These are phyloP conservation scores for Tiliacea aurago DNA, from an alignment of 2,888 invertebrate genomes.

Conservation along the genomic window DNA sequence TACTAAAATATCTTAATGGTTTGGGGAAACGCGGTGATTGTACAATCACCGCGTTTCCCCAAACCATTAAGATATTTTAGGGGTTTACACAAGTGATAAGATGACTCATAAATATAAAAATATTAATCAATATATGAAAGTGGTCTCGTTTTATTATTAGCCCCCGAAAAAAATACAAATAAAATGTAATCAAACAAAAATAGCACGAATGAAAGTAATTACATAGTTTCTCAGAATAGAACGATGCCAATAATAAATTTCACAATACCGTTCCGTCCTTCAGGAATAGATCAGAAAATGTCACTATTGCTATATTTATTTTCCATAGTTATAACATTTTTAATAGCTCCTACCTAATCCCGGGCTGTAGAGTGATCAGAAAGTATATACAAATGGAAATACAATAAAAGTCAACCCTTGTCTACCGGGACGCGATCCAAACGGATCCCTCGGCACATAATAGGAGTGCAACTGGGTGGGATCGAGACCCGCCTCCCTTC, in stretches of 20 bases:
- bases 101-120: constrained; percentile 32
- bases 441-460: constrained; percentile 78
- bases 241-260: constrained; percentile 9
- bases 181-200: neutral
- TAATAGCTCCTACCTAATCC: constrained; percentile 6
- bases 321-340: constrained; percentile 27
- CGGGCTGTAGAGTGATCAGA: constrained; percentile 30
- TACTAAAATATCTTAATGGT: constrained; percentile 18
- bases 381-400: constrained; percentile 62
- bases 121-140: constrained; percentile 1
- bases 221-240: constrained; percentile 16
- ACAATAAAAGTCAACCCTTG: constrained; percentile 77
- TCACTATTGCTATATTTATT: constrained; percentile 3
- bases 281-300: constrained; percentile 17
- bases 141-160: neutral
- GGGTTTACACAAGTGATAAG: constrained; percentile 13
- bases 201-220: constrained; percentile 9
- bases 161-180: neutral
- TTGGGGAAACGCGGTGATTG: constrained; percentile 15
- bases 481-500: constrained; percentile 76
- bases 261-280: constrained; percentile 16
- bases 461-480: constrained; percentile 78
- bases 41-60: constrained; percentile 7
- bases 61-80: constrained; percentile 24
- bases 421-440: constrained; percentile 68